Percentiles rank a stretch among this genome's conserved stretches.
Conservation (phyloP, 1,140 invertebrate genomes). For the Argopecten irradians region DNA sequence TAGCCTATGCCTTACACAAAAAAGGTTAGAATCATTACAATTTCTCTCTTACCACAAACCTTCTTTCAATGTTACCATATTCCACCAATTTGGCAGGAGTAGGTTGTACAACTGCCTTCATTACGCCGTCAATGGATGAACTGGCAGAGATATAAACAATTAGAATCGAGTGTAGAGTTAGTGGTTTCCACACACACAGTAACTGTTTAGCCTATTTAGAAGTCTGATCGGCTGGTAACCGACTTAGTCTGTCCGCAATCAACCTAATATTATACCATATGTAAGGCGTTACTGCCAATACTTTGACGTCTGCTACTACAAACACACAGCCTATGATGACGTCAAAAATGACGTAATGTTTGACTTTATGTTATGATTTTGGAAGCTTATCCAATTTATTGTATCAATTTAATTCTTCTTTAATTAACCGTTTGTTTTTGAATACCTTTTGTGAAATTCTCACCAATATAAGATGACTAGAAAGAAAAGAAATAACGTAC, state of each 20-base stretch:
- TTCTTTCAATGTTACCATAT: no score
- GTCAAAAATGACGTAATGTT: neutral
- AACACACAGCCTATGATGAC: neutral
- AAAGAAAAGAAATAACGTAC: no score
- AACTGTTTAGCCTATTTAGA: neutral
- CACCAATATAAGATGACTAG: no score
- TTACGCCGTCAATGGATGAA: neutral
- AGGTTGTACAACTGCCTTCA: neutral
- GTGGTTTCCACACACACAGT: neutral
- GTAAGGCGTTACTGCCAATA: neutral
- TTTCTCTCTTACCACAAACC: neutral
- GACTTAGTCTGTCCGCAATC: neutral
- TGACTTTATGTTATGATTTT: neutral
- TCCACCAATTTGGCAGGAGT: no score
- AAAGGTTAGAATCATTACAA: no score
- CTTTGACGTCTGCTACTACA: neutral
- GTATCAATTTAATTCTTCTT: neutral
- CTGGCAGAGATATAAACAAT: neutral
- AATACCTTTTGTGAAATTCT: no score
- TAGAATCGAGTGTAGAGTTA: neutral
- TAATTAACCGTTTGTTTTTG: neutral
- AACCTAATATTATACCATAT: neutral
- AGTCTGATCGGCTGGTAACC: neutral
- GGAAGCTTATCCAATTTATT: neutral
- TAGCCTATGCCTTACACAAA: no score